These are phyloP conservation scores for Cosmia pyralina DNA, from an alignment of 2,888 invertebrate species.

Conservation along the genomic window DNA sequence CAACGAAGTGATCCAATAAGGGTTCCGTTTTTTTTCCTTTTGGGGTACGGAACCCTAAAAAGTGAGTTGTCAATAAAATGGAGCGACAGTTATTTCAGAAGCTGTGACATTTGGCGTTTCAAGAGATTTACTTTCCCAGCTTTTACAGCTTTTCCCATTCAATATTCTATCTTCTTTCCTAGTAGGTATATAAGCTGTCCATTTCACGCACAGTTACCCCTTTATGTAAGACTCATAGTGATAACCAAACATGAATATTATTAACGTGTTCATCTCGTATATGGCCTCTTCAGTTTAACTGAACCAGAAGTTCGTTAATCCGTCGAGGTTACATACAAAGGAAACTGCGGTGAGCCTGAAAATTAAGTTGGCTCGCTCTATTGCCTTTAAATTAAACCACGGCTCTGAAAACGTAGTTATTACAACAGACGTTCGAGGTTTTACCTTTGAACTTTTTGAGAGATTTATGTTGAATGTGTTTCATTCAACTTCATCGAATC, in stretches of 20 bases:
- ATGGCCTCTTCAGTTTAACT: slow-evolving; percentile 69
- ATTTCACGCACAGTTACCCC: slow-evolving; percentile 42
- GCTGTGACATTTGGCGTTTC: neutral
- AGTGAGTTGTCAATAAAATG: neutral
- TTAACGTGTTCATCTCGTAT: slow-evolving; percentile 60
- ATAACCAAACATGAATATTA: slow-evolving; percentile 60
- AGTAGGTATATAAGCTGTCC: slow-evolving; percentile 11
- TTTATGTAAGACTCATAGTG: slow-evolving; percentile 30
- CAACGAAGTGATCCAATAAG: too few species aligned
- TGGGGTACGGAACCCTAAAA: too few species aligned
- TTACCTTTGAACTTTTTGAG: slow-evolving; percentile 71
- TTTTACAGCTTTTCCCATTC: slow-evolving; percentile 11
- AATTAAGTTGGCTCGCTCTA: slow-evolving; percentile 88
- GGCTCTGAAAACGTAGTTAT: slow-evolving; percentile 73
- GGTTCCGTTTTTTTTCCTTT: too few species aligned
- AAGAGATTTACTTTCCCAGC: neutral
- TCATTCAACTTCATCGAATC: slow-evolving; percentile 54
- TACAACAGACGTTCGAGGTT: slow-evolving; percentile 66
- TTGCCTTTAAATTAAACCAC: slow-evolving; percentile 87
- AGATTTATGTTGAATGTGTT: slow-evolving; percentile 59
- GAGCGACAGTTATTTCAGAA: neutral
- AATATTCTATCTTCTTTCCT: slow-evolving; percentile 10
- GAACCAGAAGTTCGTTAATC: slow-evolving; percentile 84
- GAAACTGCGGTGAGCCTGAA: slow-evolving; percentile 87
- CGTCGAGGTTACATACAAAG: slow-evolving; percentile 85